Evolutionary conservation across 2,888 invertebrate genomes (phyloP).

Genomic region (Oithona nana): DNA sequence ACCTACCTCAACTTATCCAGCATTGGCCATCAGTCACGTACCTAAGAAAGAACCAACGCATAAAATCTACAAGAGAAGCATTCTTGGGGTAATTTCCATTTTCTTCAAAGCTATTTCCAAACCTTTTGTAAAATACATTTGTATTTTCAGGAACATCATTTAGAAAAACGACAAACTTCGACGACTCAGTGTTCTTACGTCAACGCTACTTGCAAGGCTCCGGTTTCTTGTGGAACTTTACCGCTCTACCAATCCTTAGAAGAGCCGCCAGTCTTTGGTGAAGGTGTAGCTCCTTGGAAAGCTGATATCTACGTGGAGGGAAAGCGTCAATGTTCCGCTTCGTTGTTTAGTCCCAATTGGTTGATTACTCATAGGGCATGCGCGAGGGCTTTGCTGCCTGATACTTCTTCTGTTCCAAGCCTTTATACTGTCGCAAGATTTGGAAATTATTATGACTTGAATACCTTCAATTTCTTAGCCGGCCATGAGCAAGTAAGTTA

Average conservation of each 20-base stretch:
- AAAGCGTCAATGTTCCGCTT: not conserved
- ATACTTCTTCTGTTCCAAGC: not conserved
- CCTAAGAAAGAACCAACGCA: not conserved
- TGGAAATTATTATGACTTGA: too few species aligned
- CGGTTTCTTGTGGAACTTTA: not conserved
- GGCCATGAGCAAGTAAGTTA: not conserved
- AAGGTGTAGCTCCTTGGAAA: constrained; percentile 11
- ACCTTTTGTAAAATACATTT: not conserved
- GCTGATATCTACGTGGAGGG: constrained; percentile 7
- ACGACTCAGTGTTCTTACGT: not conserved
- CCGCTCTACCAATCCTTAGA: not conserved
- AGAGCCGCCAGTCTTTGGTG: not conserved
- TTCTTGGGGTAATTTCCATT: not conserved
- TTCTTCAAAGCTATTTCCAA: not conserved
- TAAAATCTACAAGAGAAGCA: not conserved
- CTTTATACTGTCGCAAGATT: too few species aligned
- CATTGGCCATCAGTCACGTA: not conserved
- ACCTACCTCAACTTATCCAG: not conserved
- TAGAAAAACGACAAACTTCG: not conserved
- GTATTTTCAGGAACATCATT: not conserved
- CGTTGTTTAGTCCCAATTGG: constrained; percentile 1
- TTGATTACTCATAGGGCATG: constrained; percentile 1
- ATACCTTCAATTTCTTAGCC: not conserved
- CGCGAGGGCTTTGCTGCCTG: not conserved
- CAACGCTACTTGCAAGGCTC: not conserved